These are phyloP conservation scores for Oconnorella tubifera DNA, from an alignment of 2,888 invertebrate genomes.

Conservation along the genomic window DNA sequence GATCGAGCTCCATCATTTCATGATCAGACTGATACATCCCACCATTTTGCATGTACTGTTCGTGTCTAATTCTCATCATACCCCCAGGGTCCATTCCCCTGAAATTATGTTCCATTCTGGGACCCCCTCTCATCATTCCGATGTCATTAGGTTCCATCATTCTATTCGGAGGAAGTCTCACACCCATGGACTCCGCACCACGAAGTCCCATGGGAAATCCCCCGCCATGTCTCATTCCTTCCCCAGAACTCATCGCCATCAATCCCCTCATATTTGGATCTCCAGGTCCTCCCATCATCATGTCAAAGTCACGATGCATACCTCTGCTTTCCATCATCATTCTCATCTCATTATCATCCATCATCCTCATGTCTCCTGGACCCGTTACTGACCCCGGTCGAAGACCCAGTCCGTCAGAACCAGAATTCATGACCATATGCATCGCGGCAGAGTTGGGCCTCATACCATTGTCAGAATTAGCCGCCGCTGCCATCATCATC, in stretches of 20 bases:
- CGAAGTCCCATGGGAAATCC: slow-evolving; percentile 10
- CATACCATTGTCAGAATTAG: background rate
- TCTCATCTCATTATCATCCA: background rate
- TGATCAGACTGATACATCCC: slow-evolving; percentile 18
- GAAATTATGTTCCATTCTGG: background rate
- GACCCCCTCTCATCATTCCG: background rate
- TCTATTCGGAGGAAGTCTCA: background rate
- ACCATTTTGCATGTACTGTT: slow-evolving; percentile 12
- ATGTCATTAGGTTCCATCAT: slow-evolving; percentile 13
- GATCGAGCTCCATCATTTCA: background rate
- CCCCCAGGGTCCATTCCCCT: slow-evolving; percentile 10
- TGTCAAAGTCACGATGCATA: background rate
- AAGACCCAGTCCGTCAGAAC: background rate
- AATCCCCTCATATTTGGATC: slow-evolving; percentile 3
- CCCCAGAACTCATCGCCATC: background rate
- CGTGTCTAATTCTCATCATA: slow-evolving; percentile 2
- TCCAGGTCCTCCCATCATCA: slow-evolving; percentile 12
- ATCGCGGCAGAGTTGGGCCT: slow-evolving; percentile 1
- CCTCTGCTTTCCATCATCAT: slow-evolving; percentile 2
- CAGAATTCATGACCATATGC: background rate
- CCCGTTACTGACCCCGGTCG: background rate
- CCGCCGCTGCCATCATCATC: slow-evolving; percentile 11
- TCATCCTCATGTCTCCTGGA: background rate
- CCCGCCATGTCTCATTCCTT: background rate
- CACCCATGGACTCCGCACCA: no score